Base-by-base conservation (phyloP, 2,113 vertebrate genomes). In the Otus sunia region DNA sequence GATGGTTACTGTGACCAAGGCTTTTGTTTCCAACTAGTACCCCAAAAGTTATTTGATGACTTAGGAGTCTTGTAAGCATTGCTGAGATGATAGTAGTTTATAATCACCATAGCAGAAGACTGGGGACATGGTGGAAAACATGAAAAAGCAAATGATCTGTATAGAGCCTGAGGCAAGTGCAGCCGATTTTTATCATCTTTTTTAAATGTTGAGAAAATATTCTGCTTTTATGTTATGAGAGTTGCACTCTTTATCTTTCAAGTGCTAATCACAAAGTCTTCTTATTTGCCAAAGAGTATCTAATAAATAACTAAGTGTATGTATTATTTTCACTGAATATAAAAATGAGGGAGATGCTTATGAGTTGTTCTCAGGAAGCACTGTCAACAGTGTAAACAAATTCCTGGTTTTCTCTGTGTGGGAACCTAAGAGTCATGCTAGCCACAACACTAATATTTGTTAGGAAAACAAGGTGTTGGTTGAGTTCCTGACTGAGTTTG, bases 391-490 rank as follows among this genome's bases (percentile, higher is more conserved):
- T 20, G 47, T 59, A 92, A 89, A 89, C 52, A 86, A 81, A 78
- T 94, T 91, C 49, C 71, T 83, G 29, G 0, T 76, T 76, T 92
- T 80, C 63, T 79, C 34, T 94, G 14, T 59, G 62, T 90, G 81
- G 60, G 77, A 88, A 78, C 53, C 60, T 71, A 62, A 71, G 64
- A 86, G 60, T 45, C 30, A 25, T 34, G 45, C 30, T 84, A 71
- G 64, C 41, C 55, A 63, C 60, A 71, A 49, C 20, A 81, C 34
- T 64, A 47, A 23, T 63, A 76, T 56, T 73, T 87, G 30, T 84
- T 78, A 84, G 73, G 68, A 90, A 95, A 92, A 86, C 27, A 84
- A 90, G 68, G 66, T 92, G 58, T 45, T 94, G 74, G 19, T 73
- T 73, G 71, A 86, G 66, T 60, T 89, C 76, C 50, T 66, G 25